These are phyloP conservation scores for Festucalex cinctus DNA, from an alignment of 2,113 vertebrate species.

Conservation along the genomic window DNA sequence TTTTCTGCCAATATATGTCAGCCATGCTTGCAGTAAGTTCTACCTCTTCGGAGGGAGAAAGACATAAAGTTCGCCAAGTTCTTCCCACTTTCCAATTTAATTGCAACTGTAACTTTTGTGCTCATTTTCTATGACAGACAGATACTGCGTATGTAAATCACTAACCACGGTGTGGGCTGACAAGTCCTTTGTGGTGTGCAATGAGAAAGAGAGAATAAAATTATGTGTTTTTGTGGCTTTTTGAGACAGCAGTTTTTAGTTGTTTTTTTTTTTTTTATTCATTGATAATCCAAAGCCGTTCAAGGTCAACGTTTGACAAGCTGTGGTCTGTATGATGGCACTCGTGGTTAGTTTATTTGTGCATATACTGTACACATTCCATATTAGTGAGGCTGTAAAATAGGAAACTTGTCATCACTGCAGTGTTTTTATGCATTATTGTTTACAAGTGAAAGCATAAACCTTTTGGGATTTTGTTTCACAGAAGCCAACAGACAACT, in stretches of 20 bases:
- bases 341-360: background rate
- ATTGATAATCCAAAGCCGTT: background rate
- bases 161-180: no score
- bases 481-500: constrained; percentile 16
- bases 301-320: background rate
- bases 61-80: background rate
- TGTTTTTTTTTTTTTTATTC: background rate
- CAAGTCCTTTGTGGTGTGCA: no score
- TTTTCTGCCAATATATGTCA: no score
- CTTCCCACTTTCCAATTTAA: no score
- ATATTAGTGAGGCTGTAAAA: constrained; percentile 2
- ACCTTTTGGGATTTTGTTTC: constrained; percentile 15
- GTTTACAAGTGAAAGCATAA: background rate
- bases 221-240: background rate
- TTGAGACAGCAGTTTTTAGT: background rate
- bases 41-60: constrained; percentile 7
- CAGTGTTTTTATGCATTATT: background rate
- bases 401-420: background rate
- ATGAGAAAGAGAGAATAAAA: background rate
- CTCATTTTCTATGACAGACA: no score
- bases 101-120: no score
- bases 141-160: no score
- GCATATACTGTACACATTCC: background rate
- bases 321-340: background rate
- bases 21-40: no score